These are phyloP conservation scores for Tinea trinotella DNA, from an alignment of 2,888 invertebrate genomes.

Conservation along the genomic window DNA sequence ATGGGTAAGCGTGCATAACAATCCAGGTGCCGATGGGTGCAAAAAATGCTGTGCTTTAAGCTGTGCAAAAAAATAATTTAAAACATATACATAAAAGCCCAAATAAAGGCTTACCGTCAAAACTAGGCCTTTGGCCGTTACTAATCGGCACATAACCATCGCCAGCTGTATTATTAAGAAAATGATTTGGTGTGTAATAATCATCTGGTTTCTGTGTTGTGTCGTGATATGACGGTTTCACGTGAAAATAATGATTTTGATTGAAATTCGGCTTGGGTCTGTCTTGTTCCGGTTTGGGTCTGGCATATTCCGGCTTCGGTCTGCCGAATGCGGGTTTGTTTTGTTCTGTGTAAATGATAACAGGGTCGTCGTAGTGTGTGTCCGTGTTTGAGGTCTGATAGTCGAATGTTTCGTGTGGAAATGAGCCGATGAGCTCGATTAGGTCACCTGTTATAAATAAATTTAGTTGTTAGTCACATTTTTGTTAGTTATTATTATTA, in stretches of 20 bases:
- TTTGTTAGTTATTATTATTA: slow-evolving; percentile 18
- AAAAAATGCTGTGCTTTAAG: not conserved
- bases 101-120: slow-evolving; percentile 49
- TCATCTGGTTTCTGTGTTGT: slow-evolving; percentile 42
- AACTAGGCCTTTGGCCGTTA: slow-evolving; percentile 49
- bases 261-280: slow-evolving; percentile 34
- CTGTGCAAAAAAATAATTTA: not conserved
- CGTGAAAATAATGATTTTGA: slow-evolving; percentile 52
- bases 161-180: slow-evolving; percentile 38
- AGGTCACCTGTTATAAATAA: slow-evolving; percentile 55
- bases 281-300: slow-evolving; percentile 33
- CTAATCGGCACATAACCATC: slow-evolving; percentile 65
- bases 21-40: slow-evolving; percentile 1
- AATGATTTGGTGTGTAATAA: slow-evolving; percentile 39
- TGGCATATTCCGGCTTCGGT: slow-evolving; percentile 33
- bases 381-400: slow-evolving; percentile 46
- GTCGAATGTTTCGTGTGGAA: slow-evolving; percentile 62
- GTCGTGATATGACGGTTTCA: slow-evolving; percentile 65
- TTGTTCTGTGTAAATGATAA: slow-evolving; percentile 61
- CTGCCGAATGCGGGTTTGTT: slow-evolving; percentile 37
- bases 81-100: not conserved
- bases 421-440: slow-evolving; percentile 64
- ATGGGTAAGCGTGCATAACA: slow-evolving; percentile 12
- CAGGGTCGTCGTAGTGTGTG: slow-evolving; percentile 62
- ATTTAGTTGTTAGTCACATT: slow-evolving; percentile 21